Conservation (phyloP, 2,797 vertebrate species). For the Loriculus beryllinus region DNA sequence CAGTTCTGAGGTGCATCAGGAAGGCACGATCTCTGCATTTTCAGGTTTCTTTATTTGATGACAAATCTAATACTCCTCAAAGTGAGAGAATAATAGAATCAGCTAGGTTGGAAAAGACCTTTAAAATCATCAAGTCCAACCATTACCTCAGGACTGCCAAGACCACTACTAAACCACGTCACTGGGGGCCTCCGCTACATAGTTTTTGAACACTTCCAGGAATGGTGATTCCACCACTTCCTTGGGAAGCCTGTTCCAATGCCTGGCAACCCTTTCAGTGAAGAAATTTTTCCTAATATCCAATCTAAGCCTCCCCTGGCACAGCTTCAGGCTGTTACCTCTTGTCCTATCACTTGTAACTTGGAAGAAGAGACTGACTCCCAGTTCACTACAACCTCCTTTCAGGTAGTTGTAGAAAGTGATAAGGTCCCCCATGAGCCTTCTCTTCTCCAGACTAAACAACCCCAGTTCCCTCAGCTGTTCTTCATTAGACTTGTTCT, state of each 20-base stretch:
- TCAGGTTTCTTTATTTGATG: not conserved
- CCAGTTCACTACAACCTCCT: no score
- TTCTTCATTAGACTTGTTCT: not conserved
- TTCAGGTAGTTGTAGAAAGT: not conserved
- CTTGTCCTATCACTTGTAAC: no score
- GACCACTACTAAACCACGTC: not conserved
- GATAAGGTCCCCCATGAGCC: not conserved
- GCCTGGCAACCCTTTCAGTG: not conserved
- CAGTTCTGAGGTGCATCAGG: not conserved
- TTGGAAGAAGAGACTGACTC: no score
- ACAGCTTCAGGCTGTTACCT: no score
- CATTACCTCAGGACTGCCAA: not conserved
- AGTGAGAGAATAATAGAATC: not conserved
- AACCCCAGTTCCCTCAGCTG: not conserved
- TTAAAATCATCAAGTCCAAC: not conserved
- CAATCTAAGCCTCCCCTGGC: no score
- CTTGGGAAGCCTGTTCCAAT: not conserved
- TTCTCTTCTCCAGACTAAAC: not conserved
- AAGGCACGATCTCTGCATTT: not conserved
- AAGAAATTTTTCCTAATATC: not conserved
- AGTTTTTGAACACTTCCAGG: not conserved
- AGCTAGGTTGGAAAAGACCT: not conserved
- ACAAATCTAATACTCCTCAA: not conserved
- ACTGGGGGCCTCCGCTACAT: not conserved
- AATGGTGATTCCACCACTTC: not conserved